Evolutionary conservation across 1,140 invertebrate genomes (phyloP).

Genomic region (Brachionus calyciflorus): DNA sequence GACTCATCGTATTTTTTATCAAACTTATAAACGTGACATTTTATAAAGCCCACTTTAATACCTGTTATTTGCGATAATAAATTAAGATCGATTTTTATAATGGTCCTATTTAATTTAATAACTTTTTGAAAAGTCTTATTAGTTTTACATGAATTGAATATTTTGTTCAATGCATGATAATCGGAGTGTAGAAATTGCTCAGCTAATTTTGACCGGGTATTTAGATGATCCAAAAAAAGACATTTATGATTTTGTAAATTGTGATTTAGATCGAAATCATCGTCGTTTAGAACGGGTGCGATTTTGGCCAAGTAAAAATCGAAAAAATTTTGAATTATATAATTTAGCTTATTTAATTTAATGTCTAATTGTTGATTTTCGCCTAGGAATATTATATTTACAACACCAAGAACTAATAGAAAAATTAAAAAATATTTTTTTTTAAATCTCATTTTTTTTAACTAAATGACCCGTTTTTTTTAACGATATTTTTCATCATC

Average conservation of each 20-base stretch:
- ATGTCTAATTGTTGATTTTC: not conserved
- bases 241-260: not conserved
- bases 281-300: not conserved
- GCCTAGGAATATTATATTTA: not conserved
- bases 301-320: not conserved
- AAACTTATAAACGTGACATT: conserved; percentile 2
- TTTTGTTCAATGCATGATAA: not conserved
- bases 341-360: conserved; percentile 12
- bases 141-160: not conserved
- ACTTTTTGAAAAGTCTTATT: not conserved
- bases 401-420: not conserved
- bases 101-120: not conserved
- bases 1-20: not conserved
- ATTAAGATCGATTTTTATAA: not conserved
- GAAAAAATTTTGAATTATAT: not conserved
- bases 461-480: not conserved
- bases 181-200: not conserved
- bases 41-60: not conserved
- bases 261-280: not conserved
- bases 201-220: conserved; percentile 3
- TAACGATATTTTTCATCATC: too few relatives aligned
- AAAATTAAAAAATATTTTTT: not conserved
- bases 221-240: not conserved
- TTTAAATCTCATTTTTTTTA: conserved; percentile 28
- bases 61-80: not conserved